phyloP scores from a whole-genome alignment of 1,140 invertebrate genomes.

The Drosophila sp. region DNA sequence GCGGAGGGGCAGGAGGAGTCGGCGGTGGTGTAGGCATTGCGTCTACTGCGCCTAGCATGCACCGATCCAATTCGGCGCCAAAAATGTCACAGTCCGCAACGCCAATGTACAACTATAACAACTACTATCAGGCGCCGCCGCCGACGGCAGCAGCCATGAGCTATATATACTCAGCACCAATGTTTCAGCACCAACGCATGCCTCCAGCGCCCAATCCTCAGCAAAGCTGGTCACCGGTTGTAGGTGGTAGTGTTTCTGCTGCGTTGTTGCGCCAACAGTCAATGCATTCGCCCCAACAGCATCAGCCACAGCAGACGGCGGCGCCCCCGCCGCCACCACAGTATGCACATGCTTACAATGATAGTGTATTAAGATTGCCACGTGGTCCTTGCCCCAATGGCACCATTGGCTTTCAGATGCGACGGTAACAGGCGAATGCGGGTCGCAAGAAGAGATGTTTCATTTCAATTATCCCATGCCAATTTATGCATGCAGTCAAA shows the following conservation, averaged over 20 bases:
- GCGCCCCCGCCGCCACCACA: conserved; percentile 47
- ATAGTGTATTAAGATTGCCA: conserved; percentile 86
- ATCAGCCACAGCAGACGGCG: conserved; percentile 53
- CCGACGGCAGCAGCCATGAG: conserved; percentile 36
- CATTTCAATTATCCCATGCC: conserved; percentile 35
- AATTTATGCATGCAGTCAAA: conserved; percentile 14
- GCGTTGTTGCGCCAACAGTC: conserved; percentile 74
- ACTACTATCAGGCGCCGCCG: conserved; percentile 60
- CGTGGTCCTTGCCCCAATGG: conserved; percentile 86
- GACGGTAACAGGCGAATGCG: conserved; percentile 85
- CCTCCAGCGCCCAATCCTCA: conserved; percentile 58
- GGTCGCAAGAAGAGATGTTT: conserved; percentile 33
- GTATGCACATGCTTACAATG: conserved; percentile 75
- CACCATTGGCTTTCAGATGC: conserved; percentile 86
- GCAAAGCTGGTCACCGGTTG: conserved; percentile 80
- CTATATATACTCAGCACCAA: conserved; percentile 60
- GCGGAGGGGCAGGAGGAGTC: background rate
- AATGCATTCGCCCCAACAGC: conserved; percentile 60
- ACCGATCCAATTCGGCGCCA: conserved; percentile 67
- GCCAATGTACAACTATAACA: conserved; percentile 68
- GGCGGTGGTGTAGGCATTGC: background rate
- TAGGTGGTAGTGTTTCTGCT: conserved; percentile 77
- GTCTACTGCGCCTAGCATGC: conserved; percentile 53
- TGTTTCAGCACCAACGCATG: conserved; percentile 50
- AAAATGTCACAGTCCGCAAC: conserved; percentile 67